These are phyloP conservation scores for Oreochromis spilurus DNA, from an alignment of 2,113 vertebrate species.

Conservation along the genomic window DNA sequence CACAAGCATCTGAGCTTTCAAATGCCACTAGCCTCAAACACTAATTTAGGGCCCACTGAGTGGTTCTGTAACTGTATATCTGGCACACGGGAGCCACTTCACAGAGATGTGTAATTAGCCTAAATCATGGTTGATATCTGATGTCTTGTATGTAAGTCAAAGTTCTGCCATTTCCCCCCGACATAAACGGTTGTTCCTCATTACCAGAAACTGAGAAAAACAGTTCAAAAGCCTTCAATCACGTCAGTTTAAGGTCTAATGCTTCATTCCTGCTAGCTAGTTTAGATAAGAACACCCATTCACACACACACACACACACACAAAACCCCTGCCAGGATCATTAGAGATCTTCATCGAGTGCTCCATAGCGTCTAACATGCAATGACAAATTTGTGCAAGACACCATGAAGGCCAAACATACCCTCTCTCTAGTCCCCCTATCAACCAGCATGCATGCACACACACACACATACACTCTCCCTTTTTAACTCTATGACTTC, in stretches of 20 bases:
- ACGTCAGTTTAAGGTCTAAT: slow-evolving; percentile 21
- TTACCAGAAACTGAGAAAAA: slow-evolving; percentile 1
- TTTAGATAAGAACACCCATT: not conserved
- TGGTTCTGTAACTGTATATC: not conserved
- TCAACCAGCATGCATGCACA: not conserved
- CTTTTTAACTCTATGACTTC: slow-evolving; percentile 13
- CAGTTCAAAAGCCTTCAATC: slow-evolving; percentile 5
- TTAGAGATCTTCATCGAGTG: slow-evolving; percentile 31
- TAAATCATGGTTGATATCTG: not conserved
- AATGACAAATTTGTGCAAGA: slow-evolving; percentile 57
- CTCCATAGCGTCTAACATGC: slow-evolving; percentile 30
- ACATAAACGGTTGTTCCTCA: slow-evolving; percentile 22
- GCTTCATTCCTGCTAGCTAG: slow-evolving; percentile 21
- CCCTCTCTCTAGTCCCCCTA: slow-evolving; percentile 14
- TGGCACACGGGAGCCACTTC: not conserved
- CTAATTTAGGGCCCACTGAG: not conserved
- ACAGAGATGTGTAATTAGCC: slow-evolving; percentile 2
- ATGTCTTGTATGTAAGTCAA: not conserved
- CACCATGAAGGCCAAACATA: slow-evolving; percentile 51
- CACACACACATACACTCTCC: not conserved
- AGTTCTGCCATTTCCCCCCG: not conserved
- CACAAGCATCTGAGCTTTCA: not conserved
- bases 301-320: not conserved
- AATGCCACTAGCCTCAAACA: not conserved
- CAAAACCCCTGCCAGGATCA: slow-evolving; percentile 13